Base-by-base conservation (phyloP, 2,888 invertebrate genomes). In the Ischnus inquisitorius region DNA sequence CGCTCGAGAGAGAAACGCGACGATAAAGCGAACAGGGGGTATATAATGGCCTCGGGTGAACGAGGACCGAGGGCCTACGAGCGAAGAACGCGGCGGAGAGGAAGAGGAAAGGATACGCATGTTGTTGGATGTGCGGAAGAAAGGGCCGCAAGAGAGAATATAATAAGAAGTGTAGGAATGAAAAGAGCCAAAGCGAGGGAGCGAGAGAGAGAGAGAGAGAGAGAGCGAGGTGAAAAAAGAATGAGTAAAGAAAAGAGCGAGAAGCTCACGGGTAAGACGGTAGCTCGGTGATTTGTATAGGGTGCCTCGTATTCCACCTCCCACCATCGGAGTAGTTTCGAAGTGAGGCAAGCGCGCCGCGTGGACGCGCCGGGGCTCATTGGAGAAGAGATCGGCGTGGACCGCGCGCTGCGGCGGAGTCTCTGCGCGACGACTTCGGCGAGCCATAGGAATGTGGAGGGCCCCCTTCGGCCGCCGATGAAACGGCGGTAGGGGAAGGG, bases 221-320 rank as follows among this genome's bases (percentile, higher is more conserved):
- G 82, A 76, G 67, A 80, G 86, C 82, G 82, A 77, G 87, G 72
- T 85, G 85, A 82, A 80, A 86, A 88, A 82, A 84, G 77, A 79
- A 79, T 76, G 79, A 71, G 74, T 79, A 67, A 48, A 43, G 87
- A 71, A 83, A 74, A 83, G 79, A 87, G 87, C 86, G 88, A 89
- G 90, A 86, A 84, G 82, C 86, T 83, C 79, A 83, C 90, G 93
- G 92, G 93, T 93, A 93, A 92, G 92, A 91, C 93, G 92, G 93
- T 92, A 93, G 93, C 92, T 89, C 92, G 92, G 92, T 92, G 92
- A 93, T 93, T 93, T 93, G 93, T 93, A 93, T 93, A 91, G 91
- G 92, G 91, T 90, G 90, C 91, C 89, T 90, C 90, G 91, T 90
- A 89, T 91, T 90, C 91, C 90, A 89, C 91, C 89, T 89, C 89